phyloP scores from a whole-genome alignment of 1,140 invertebrate species.

The Pectinophora gossypiella region DNA sequence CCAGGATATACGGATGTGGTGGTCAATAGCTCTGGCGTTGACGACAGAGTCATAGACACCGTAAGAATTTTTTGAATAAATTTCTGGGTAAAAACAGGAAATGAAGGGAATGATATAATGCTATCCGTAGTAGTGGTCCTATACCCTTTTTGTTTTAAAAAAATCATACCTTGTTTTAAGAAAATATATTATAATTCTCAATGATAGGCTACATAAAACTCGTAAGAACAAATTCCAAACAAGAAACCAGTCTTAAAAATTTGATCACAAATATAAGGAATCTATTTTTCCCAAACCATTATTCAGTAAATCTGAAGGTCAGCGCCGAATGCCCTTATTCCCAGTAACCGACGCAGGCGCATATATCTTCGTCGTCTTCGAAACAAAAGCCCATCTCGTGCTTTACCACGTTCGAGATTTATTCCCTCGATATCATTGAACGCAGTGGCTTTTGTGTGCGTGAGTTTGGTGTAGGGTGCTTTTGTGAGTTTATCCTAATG shows the following conservation, averaged over 20 bases:
- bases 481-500: not conserved
- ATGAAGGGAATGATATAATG: too few relatives aligned
- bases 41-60: not conserved
- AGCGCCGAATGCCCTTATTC: not conserved
- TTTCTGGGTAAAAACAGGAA: too few relatives aligned
- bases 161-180: too few relatives aligned
- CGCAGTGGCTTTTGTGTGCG: not conserved
- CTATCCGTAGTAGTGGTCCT: too few relatives aligned
- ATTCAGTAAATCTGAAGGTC: conserved; percentile 1
- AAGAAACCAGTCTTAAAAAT: too few relatives aligned
- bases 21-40: not conserved
- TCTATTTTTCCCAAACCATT: too few relatives aligned
- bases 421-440: conserved; percentile 36
- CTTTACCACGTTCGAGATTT: conserved; percentile 44
- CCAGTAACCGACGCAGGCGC: not conserved
- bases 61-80: not conserved
- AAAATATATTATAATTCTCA: too few relatives aligned
- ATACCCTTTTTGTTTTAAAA: too few relatives aligned
- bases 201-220: too few relatives aligned
- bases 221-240: too few relatives aligned
- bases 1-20: not conserved
- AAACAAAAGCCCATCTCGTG: conserved; percentile 41
- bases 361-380: conserved; percentile 13
- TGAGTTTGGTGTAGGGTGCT: not conserved
- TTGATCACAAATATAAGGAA: too few relatives aligned